Base-by-base conservation (phyloP, 2,888 invertebrate genomes). In the Blastobasis adustella region DNA sequence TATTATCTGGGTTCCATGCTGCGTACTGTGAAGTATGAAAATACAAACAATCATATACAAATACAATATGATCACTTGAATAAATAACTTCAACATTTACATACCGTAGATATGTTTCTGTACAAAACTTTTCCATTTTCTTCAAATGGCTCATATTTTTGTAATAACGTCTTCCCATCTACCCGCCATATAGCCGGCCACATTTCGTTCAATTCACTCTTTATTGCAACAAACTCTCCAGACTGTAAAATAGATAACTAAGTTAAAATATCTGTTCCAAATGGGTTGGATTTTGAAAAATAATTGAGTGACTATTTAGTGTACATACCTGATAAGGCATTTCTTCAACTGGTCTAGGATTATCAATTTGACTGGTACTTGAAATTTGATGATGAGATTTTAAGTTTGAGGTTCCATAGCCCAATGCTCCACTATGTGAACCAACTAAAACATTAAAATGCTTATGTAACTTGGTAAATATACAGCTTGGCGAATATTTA, bases 141-240 rank as follows among this genome's bases (percentile, higher is more conserved):
- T 62, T 94, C 93, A 67, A 94, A 95, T 5, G 95, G 94, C 73
- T 95, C 94, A 68, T 93, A 95, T 75, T 95, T 95, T 79, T 95
- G 95, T 56, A 95, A 79, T 58, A 95, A 88, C 23, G 93, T 93
- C 79, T 94, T 95, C 0, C 95, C 95, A 75, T 97, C 97, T 45
- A 97, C 95, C 78, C 96, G 92, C 97, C 97, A 98, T 66, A 98
- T 93, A 5, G 94, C 92, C 6, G 96, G 97, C 91, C 93, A 94
- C 76, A 96, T 94, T 73, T 94, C 92, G 54, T 90, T 90, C 60
- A 95, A 79, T 82, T 97, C 96, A 49, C 92, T 90, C 82, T 95
- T 95, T 69, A 96, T 91, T 43, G 96, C 94, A 58, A 97, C 93
- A 88, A 96, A 98, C 72, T 96, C 95, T 45, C 97, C 96, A 58